Conservation (phyloP, 2,888 invertebrate genomes). For the Drosophila kanekoi region DNA sequence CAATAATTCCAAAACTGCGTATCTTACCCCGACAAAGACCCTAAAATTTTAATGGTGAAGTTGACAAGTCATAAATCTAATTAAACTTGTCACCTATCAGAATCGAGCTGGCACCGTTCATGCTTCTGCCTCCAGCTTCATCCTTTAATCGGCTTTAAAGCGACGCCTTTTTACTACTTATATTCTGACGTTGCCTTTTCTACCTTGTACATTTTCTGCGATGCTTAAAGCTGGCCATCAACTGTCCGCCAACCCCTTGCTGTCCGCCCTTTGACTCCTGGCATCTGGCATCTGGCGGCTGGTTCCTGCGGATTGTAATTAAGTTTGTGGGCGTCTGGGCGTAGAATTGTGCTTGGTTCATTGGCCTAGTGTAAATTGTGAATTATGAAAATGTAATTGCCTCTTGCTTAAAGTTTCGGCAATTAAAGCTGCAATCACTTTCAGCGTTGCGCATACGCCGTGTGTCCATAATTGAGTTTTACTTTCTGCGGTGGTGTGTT, state of each 20-base stretch:
- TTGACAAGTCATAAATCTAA: slow-evolving; percentile 69
- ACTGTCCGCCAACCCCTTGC: slow-evolving; percentile 29
- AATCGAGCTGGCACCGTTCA: slow-evolving; percentile 29
- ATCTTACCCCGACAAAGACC: neutral
- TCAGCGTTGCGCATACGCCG: slow-evolving; percentile 58
- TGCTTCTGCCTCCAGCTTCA: neutral
- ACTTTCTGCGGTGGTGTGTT: slow-evolving; percentile 20
- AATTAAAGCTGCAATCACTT: slow-evolving; percentile 47
- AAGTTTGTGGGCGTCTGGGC: slow-evolving; percentile 50
- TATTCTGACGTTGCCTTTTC: slow-evolving; percentile 34
- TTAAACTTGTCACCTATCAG: slow-evolving; percentile 69
- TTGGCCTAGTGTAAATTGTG: slow-evolving; percentile 37
- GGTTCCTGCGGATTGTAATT: slow-evolving; percentile 59
- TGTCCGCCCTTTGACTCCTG: slow-evolving; percentile 14
- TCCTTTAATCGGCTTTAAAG: slow-evolving; percentile 63
- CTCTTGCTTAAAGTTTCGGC: slow-evolving; percentile 37
- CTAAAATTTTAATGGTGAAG: slow-evolving; percentile 4
- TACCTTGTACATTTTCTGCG: slow-evolving; percentile 44
- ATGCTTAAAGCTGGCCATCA: slow-evolving; percentile 47
- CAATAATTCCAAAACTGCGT: no score
- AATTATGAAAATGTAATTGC: slow-evolving; percentile 59
- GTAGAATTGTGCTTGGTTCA: slow-evolving; percentile 31
- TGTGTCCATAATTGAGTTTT: slow-evolving; percentile 67
- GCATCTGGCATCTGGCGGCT: slow-evolving; percentile 40
- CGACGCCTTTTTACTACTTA: slow-evolving; percentile 39